These are phyloP conservation scores for Catamblyrhynchus diadema DNA, from an alignment of 2,797 vertebrate genomes.

Conservation along the genomic window DNA sequence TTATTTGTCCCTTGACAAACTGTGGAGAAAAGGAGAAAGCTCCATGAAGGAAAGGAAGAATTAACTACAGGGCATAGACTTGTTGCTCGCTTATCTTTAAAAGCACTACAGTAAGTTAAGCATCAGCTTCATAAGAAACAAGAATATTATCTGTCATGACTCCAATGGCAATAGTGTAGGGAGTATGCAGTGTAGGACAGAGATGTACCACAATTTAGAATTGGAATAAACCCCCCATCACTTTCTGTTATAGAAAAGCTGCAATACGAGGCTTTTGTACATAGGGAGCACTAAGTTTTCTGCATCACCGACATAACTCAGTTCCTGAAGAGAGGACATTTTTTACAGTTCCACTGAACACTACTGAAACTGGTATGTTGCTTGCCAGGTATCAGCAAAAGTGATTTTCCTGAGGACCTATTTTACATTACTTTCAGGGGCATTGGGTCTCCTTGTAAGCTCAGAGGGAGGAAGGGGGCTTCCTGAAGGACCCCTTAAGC, in stretches of 20 bases:
- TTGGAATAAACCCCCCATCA: not conserved
- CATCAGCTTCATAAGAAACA: not conserved
- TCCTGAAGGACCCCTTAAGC: not conserved
- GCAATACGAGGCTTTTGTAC: not conserved
- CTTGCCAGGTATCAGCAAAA: not conserved
- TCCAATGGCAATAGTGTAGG: not conserved
- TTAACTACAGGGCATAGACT: not conserved
- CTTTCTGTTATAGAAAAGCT: not conserved
- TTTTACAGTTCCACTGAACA: not conserved
- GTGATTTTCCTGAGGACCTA: not conserved
- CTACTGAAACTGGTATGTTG: not conserved
- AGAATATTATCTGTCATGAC: not conserved
- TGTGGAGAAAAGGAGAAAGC: constrained; percentile 58
- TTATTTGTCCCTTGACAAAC: constrained; percentile 92
- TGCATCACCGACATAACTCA: not conserved
- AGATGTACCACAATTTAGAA: not conserved
- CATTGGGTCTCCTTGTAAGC: not conserved
- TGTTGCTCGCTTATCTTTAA: not conserved
- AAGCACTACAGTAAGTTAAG: not conserved
- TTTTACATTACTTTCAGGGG: not conserved
- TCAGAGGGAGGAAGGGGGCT: not conserved
- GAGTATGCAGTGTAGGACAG: not conserved
- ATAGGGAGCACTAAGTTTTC: not conserved
- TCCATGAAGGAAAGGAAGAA: not conserved
- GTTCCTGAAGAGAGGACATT: not conserved